Evolutionary conservation across 2,888 invertebrate species (phyloP).

Genomic region (Oxystoma pomonae): DNA sequence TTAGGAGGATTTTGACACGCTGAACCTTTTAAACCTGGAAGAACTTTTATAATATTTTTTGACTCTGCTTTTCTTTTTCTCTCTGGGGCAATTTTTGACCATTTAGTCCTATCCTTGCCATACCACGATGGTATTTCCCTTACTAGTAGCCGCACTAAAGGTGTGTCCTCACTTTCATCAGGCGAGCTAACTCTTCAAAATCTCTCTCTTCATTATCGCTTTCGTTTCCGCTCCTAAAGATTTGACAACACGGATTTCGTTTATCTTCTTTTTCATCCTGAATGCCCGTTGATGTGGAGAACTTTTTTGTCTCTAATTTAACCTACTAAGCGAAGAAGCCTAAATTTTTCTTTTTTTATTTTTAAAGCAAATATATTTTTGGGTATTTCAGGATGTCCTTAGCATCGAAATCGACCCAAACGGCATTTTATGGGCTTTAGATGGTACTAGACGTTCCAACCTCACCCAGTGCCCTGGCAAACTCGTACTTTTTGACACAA

Average conservation of each 20-base stretch:
- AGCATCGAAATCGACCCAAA: conserved; percentile 65
- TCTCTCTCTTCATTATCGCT: background rate
- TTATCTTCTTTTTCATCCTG: background rate
- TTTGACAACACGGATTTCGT: background rate
- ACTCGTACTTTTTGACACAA: conserved; percentile 61
- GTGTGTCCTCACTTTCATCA: background rate
- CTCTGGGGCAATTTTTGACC: background rate
- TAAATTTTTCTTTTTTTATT: too few relatives aligned
- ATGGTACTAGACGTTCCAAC: conserved; percentile 57
- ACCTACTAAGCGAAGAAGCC: too few relatives aligned
- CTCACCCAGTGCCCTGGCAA: conserved; percentile 59
- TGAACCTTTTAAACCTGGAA: background rate
- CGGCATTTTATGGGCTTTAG: conserved; percentile 63
- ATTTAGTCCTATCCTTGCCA: background rate
- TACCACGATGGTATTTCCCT: background rate
- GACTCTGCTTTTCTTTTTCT: background rate
- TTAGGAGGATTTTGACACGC: background rate
- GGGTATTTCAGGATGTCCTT: conserved; percentile 64
- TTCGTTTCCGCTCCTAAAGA: background rate
- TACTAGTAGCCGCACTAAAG: background rate
- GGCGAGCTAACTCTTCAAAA: background rate
- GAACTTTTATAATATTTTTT: background rate
- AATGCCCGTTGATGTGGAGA: background rate
- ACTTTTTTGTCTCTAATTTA: too few relatives aligned
- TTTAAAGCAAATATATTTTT: conserved; percentile 19